phyloP scores from a whole-genome alignment of 2,797 vertebrate genomes.

The Channallabes apus region DNA sequence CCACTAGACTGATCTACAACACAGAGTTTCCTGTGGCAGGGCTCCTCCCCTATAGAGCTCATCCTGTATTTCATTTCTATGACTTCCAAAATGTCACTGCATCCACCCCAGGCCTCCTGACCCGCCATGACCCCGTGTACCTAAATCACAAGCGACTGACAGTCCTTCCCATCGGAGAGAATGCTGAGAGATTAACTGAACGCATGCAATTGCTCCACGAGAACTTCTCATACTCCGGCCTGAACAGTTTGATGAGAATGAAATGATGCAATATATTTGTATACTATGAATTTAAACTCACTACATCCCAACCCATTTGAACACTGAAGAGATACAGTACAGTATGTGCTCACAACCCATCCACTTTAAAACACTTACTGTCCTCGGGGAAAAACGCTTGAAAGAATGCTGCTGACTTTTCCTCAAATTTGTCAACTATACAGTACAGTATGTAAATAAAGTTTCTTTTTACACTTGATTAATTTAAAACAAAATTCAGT shows the following conservation, averaged over 20 bases:
- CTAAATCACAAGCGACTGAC: constrained; percentile 22
- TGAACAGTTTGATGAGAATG: not conserved
- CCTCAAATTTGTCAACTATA: too few relatives aligned
- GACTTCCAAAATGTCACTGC: not conserved
- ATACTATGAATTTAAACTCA: too few relatives aligned
- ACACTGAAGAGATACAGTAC: too few relatives aligned
- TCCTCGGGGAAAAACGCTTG: too few relatives aligned
- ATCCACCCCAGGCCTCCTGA: constrained; percentile 1
- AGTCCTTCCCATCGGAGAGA: not conserved
- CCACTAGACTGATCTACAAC: constrained; percentile 9
- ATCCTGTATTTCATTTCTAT: not conserved
- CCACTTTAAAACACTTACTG: too few relatives aligned
- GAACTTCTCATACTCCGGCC: not conserved
- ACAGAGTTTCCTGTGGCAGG: constrained; percentile 2
- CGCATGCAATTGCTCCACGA: not conserved
- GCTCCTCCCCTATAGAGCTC: not conserved
- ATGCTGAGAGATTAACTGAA: not conserved
- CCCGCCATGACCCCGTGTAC: not conserved
- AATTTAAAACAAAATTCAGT: too few relatives aligned
- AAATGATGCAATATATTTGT: not conserved
- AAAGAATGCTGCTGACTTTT: too few relatives aligned
- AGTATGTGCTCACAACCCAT: too few relatives aligned
- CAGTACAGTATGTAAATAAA: too few relatives aligned
- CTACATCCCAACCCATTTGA: too few relatives aligned
- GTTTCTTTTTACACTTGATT: too few relatives aligned